Conservation (phyloP, 2,888 invertebrate species). For the Watsonalla binaria region DNA sequence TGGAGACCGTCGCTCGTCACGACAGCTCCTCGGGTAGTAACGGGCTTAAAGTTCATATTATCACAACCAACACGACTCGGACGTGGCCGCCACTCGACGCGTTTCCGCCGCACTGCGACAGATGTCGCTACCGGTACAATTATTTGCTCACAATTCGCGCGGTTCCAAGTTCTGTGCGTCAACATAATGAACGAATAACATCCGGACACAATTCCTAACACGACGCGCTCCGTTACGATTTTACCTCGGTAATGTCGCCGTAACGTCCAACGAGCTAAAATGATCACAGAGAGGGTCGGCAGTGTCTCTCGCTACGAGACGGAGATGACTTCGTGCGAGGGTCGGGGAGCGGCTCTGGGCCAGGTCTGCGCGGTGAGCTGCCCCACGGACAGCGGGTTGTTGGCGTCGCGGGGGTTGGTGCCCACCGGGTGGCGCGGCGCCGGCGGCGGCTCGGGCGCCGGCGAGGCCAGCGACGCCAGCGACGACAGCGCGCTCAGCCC, state of each 20-base stretch:
- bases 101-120: conserved; percentile 33
- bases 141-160: conserved; percentile 22
- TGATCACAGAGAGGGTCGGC: conserved; percentile 25
- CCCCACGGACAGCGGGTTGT: conserved; percentile 94
- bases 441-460: conserved; percentile 83
- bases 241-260: conserved; percentile 22
- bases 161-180: conserved; percentile 12
- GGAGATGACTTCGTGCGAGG: conserved; percentile 69
- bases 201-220: conserved; percentile 7
- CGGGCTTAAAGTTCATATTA: conserved; percentile 34
- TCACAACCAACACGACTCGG: conserved; percentile 59
- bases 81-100: conserved; percentile 14
- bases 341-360: conserved; percentile 60
- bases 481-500: conserved; percentile 71
- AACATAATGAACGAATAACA: conserved; percentile 26
- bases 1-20: conserved; percentile 17
- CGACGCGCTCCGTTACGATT: conserved; percentile 25
- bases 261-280: conserved; percentile 32
- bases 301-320: conserved; percentile 60
- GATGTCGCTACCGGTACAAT: conserved; percentile 31
- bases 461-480: conserved; percentile 87
- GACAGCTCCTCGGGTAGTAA: conserved; percentile 29
- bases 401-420: conserved; percentile 93
- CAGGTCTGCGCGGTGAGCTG: conserved; percentile 88
- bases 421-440: conserved; percentile 88